Evolutionary conservation across 2,113 vertebrate species (phyloP), one percentile per base, ranked within the genome.

Genomic region (Anoura caudifer): DNA sequence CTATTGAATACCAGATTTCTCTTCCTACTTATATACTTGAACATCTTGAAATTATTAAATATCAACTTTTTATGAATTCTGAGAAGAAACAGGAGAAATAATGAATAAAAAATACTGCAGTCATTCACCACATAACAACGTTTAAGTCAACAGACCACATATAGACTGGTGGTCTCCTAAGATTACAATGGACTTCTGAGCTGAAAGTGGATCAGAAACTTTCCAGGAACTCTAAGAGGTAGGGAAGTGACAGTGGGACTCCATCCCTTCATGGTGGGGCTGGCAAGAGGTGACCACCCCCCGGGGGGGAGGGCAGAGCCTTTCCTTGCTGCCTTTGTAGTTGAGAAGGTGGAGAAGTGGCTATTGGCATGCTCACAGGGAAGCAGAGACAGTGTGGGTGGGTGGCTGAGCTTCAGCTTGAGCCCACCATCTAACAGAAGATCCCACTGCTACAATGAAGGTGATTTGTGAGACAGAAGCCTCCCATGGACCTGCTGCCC

Each of bases 371-470:
- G 94, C 96, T 92, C 86, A 87, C 95, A 98, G 98, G 98, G 76
- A 95, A 97, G 97, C 95, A 31, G 97, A 95, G 82, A 93, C 54
- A 77, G 97, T 97, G 17, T 22, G 19, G n/a, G 81, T 96, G 90
- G 92, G 96, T 94, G 75, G 83, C 91, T 38, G 67, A 83, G 88
- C 56, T 82, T 45, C 77, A 83, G 94, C 92, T 93, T 28, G 86
- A 77, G 67, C 72, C 96, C 85, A 95, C 10, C 59, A 12, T 61
- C 97, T 92, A 93, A 92, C 97, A 92, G 94, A 95, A 98, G 98
- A 99, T 99, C 99, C 99, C 99, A 98, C 99, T 99, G 79, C 99
- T 99, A 86, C 99, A 99, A 98, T 98, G 99, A 98, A 99, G 99
- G 98, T 99, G 99, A 92, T 99, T 99, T 98, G 98, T 98, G 97